These are phyloP conservation scores for Peribatodes rhomboidaria DNA, from an alignment of 2,888 invertebrate species.

Conservation along the genomic window DNA sequence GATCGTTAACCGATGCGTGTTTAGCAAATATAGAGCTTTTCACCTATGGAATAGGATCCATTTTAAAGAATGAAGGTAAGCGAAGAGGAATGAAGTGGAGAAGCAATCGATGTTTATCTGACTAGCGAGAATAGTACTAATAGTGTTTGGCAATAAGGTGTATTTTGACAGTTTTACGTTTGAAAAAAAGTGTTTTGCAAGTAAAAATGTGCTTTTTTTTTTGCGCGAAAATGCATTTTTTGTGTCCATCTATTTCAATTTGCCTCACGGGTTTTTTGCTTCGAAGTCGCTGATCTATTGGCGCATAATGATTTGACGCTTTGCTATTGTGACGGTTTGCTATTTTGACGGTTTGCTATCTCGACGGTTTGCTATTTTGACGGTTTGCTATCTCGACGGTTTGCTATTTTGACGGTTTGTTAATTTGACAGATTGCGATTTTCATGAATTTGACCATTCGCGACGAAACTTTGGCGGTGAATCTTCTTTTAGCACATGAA, in stretches of 20 bases:
- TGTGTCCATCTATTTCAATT: neutral
- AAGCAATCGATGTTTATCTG: neutral
- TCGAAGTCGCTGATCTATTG: neutral
- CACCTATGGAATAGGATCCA: neutral
- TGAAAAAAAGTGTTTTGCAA: too few relatives aligned
- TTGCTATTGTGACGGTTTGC: too few relatives aligned
- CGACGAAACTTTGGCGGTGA: neutral
- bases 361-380: too few relatives aligned
- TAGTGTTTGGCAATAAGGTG: too few relatives aligned
- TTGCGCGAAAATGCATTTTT: neutral
- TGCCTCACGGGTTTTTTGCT: neutral
- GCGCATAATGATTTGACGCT: neutral
- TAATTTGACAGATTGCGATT: too few relatives aligned
- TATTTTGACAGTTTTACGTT: too few relatives aligned
- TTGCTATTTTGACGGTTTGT: too few relatives aligned
- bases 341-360: too few relatives aligned
- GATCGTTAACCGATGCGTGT: neutral
- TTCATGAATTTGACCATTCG: too few relatives aligned
- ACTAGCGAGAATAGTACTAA: neutral
- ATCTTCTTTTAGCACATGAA: too few relatives aligned
- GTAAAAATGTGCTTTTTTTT: neutral
- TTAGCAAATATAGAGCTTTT: neutral
- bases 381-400: too few relatives aligned
- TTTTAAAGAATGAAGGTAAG: too few relatives aligned
- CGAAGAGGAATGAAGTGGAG: neutral